A percentile compares a stretch with the other conserved stretches of the same genome.
Conservation (phyloP, 2,888 invertebrate genomes). For the Apamea anceps region DNA sequence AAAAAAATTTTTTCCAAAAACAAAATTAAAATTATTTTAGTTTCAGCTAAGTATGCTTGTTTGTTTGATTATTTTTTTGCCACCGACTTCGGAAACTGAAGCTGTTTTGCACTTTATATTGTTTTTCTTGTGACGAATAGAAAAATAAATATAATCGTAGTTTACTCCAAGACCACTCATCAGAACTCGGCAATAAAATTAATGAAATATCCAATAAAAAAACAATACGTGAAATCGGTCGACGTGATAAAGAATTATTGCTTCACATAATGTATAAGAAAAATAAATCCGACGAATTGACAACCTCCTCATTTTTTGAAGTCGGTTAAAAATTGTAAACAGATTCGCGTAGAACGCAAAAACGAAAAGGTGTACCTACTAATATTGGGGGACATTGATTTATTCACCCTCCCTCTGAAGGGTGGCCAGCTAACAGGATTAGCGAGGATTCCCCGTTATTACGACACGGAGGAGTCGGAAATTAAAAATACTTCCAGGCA, state of each 20-base stretch:
- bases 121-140: too few relatives aligned
- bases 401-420: conserved; percentile 54
- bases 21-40: too few relatives aligned
- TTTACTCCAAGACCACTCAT: not conserved
- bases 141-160: not conserved
- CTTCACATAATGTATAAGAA: too few relatives aligned
- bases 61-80: too few relatives aligned
- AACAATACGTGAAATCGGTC: not conserved
- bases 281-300: not conserved
- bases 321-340: conserved; percentile 10
- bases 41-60: too few relatives aligned
- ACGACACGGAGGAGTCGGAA: conserved; percentile 48
- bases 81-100: too few relatives aligned
- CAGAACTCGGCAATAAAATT: not conserved
- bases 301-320: not conserved
- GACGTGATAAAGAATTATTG: not conserved
- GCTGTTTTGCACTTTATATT: too few relatives aligned
- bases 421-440: conserved; percentile 67
- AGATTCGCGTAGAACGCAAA: conserved; percentile 5
- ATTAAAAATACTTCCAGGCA: conserved; percentile 59
- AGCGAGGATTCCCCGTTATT: conserved; percentile 58
- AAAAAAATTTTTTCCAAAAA: too few relatives aligned
- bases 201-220: not conserved
- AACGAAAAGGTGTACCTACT: conserved; percentile 8
- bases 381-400: conserved; percentile 53